These are phyloP conservation scores for Calosoma granatense DNA, from an alignment of 1,140 invertebrate species.

Conservation along the genomic window DNA sequence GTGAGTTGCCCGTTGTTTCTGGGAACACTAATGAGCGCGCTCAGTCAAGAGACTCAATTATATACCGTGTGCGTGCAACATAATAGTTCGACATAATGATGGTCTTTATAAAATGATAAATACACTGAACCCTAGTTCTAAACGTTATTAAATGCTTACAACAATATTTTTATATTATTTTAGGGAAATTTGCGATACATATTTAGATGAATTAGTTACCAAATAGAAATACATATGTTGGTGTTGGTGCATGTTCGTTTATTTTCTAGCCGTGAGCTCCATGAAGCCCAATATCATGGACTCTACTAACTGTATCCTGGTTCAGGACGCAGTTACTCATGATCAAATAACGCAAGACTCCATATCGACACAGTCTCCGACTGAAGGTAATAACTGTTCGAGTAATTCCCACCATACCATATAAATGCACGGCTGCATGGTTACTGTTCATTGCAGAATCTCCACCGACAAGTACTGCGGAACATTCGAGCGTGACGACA, in stretches of 20 bases:
- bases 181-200: no score
- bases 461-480: constrained; percentile 55
- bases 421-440: constrained; percentile 15
- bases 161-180: no score
- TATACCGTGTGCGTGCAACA: no score
- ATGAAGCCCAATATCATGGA: constrained; percentile 73
- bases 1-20: not conserved
- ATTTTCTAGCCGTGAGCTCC: constrained; percentile 68
- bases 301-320: constrained; percentile 75
- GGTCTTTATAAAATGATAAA: no score
- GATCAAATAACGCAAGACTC: constrained; percentile 63
- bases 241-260: not conserved
- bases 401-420: constrained; percentile 11
- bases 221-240: not conserved
- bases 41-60: no score
- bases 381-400: constrained; percentile 62
- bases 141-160: no score
- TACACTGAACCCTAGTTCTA: no score
- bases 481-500: constrained; percentile 46
- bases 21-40: no score
- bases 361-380: constrained; percentile 60
- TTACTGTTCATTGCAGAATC: constrained; percentile 44
- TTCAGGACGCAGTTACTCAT: constrained; percentile 78
- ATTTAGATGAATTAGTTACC: no score
- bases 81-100: no score